phyloP scores from a whole-genome alignment of 92 coral and sea anemone species.

The Zoanthus solanderi region DNA sequence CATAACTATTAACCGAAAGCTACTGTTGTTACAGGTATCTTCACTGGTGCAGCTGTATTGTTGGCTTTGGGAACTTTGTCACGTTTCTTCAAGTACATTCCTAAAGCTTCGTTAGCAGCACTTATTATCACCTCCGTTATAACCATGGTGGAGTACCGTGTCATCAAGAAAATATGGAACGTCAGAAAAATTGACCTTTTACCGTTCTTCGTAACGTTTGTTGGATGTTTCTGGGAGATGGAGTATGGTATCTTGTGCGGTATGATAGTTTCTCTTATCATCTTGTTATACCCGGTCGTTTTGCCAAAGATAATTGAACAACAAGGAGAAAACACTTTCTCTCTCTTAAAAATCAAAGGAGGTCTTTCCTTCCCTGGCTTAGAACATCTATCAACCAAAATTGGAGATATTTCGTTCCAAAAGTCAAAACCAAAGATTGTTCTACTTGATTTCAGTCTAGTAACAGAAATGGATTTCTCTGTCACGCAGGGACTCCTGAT shows the following conservation, averaged over 20 bases:
- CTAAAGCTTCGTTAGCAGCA: conserved; percentile 30
- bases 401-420: neutral
- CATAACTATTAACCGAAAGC: too few species aligned
- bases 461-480: conserved; percentile 54
- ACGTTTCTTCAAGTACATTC: conserved; percentile 17
- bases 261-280: neutral
- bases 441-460: conserved; percentile 9
- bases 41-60: conserved; percentile 13
- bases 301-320: conserved; percentile 8
- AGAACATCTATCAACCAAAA: neutral
- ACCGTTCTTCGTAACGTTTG: conserved; percentile 1
- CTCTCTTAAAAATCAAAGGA: conserved; percentile 3
- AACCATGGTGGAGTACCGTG: conserved; percentile 7
- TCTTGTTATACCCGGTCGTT: neutral
- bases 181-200: conserved; percentile 25
- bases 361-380: conserved; percentile 14
- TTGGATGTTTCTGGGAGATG: conserved; percentile 7
- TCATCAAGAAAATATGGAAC: conserved; percentile 16
- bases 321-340: neutral
- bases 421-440: neutral
- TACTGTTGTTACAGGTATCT: neutral
- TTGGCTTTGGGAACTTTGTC: neutral
- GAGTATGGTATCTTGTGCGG: conserved; percentile 22
- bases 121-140: conserved; percentile 14
- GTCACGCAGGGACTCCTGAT: conserved; percentile 53